Evolutionary conservation across 2,888 invertebrate species (phyloP).

Genomic region (Drosophila paranaensis): DNA sequence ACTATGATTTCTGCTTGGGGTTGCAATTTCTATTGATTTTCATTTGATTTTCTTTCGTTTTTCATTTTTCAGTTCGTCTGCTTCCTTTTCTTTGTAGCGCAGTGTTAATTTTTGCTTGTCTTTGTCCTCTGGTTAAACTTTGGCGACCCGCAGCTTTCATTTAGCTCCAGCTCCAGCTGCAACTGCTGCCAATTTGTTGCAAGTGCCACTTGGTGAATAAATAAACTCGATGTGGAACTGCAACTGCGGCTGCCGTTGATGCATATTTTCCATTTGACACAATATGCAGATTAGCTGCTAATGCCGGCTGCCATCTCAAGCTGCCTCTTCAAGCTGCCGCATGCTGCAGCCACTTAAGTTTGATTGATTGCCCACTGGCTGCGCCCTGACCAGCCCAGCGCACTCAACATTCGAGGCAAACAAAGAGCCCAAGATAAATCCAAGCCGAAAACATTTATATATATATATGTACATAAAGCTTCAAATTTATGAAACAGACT

Average conservation of each 20-base stretch:
- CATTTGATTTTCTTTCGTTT: constrained; percentile 25
- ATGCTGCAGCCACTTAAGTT: constrained; percentile 59
- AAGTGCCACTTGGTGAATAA: constrained; percentile 47
- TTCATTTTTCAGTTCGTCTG: background rate
- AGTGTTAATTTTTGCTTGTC: constrained; percentile 34
- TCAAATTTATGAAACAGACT: background rate
- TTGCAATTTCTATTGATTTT: constrained; percentile 79
- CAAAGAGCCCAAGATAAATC: constrained; percentile 15
- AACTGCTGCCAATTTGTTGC: constrained; percentile 65
- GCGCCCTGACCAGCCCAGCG: constrained; percentile 9
- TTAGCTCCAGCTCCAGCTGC: constrained; percentile 21
- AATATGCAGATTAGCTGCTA: constrained; percentile 79
- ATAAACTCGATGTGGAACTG: constrained; percentile 27
- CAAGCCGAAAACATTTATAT: background rate
- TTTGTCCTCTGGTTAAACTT: constrained; percentile 38
- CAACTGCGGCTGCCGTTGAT: constrained; percentile 4
- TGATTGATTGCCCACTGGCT: constrained; percentile 74
- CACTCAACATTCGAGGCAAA: background rate
- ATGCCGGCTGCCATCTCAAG: constrained; percentile 43
- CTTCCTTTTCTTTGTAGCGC: constrained; percentile 23
- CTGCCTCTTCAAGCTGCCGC: constrained; percentile 19
- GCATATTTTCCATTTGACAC: constrained; percentile 64
- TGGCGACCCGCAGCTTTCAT: constrained; percentile 53
- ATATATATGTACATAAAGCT: background rate
- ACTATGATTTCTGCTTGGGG: constrained; percentile 67